Base-by-base conservation (phyloP, 2,888 invertebrate genomes). In the Polydrusus cervinus region DNA sequence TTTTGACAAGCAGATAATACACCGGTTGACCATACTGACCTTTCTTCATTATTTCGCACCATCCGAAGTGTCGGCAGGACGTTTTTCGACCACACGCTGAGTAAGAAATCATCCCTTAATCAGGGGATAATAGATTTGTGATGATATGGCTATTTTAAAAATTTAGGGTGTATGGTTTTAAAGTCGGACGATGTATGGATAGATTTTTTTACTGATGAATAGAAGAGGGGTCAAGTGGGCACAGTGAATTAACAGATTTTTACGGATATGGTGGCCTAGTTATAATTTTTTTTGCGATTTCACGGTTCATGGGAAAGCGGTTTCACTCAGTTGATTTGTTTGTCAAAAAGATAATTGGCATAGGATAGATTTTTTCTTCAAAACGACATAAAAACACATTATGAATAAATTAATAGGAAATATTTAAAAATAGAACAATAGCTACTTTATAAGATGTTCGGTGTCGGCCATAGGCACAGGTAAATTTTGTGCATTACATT, bases 1-100 rank as follows among this genome's bases (percentile, higher is more conserved):
- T 69, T 69, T 43, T 69, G 69, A 69, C 57, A 69, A 16, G 69
- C 43, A 25, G 11, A 69, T 47, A 69, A 69, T 69, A 47, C 60
- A 43, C 60, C 25, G 20, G 69, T 69, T 69, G 69, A 69, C 69
- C 69, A 16, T 16, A 30, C 18, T 60, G 69, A 60, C 69, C 60
- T 69, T 69, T 30, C 47, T 25, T 60, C 49, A 16, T 25, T 38
- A 34, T 38, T 38, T 57, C 6, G 38, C 57, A 38, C 57, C 30
- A 57, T 38, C 38, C 30, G n/a, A n/a, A 57, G 57, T 34, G 25
- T 10, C 30, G n/a, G 11, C 38, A 8, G 57, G 34, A 67, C 53
- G 53, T 65, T 57, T 57, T 57, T 16, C 13, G 57, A 16, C 57
- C 57, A 38, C 57, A 57, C 38, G 57, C 34, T 57, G 57, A 38